Evolutionary conservation across 2,113 vertebrate species (phyloP), one percentile per base, ranked within the genome.

Genomic region (Narcine bancroftii): DNA sequence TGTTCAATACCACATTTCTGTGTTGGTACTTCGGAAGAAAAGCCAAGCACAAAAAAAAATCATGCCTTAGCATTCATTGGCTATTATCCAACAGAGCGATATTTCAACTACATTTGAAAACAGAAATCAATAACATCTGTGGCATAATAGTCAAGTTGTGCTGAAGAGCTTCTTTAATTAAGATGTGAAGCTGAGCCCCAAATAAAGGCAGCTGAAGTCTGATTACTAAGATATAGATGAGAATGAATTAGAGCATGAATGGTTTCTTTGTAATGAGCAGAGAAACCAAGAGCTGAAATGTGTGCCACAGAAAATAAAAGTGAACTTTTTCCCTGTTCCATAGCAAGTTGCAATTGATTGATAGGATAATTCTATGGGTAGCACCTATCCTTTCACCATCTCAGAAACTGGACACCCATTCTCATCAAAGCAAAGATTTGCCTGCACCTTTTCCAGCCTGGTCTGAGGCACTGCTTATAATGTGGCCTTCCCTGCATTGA

Each of bases 91-190:
- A 96, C 96, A 97, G 97, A 97, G 97, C 97, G 97, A 98, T 97
- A 96, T 96, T 96, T 95, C 97, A 97, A 97, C 97, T 97, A 97
- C 97, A 97, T 97, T 96, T 96, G 94, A 95, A 94, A 95, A 96
- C 66, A 24, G 95, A 97, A 99, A 99, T 99, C 97, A 98, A 99
- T 99, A 98, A 98, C 98, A 99, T 99, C 98, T 99, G 98, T 97
- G 97, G 97, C 97, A 98, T 98, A 98, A 98, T 98, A 98, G 98
- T 99, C 99, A 99, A 99, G n/a, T n/a, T n/a, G n/a, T n/a, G n/a
- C 99, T 99, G 99, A 99, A 98, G 98, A 98, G 97, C 97, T 98
- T 98, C 98, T 99, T 97, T 97, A 98, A 97, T 97, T 96, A 97
- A 97, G 97, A 98, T 97, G 98, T 99, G 98, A 97, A 97, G 97